phyloP scores from a whole-genome alignment of 30 jellyfish, hydroid and myxozoan genomes.

The Phacellophora camtschatica region DNA sequence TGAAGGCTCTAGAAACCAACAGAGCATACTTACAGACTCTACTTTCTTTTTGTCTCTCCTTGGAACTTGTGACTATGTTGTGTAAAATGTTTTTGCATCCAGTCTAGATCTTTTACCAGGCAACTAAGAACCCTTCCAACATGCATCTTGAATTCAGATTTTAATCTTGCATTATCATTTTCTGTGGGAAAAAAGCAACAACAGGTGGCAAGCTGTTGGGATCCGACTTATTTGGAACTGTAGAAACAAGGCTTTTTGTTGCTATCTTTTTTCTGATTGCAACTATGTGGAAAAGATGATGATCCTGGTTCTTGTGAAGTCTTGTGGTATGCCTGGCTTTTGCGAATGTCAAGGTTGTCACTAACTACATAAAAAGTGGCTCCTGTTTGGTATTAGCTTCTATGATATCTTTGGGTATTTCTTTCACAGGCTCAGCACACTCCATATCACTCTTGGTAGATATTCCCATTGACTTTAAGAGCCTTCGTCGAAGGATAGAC shows the following conservation, averaged over 20 bases:
- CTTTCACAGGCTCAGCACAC: slow-evolving; percentile 10
- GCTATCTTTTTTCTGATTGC: slow-evolving; percentile 12
- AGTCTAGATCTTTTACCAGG: neutral
- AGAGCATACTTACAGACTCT: slow-evolving; percentile 23
- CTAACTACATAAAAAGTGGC: slow-evolving; percentile 28
- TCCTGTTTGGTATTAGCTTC: slow-evolving; percentile 10
- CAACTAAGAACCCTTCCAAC: slow-evolving; percentile 27
- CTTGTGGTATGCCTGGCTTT: slow-evolving; percentile 24
- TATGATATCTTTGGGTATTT: slow-evolving; percentile 3
- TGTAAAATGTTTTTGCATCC: slow-evolving; percentile 18
- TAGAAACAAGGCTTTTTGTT: neutral
- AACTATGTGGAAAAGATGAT: slow-evolving; percentile 34
- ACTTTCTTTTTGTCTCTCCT: slow-evolving; percentile 26
- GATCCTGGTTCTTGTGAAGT: slow-evolving; percentile 24
- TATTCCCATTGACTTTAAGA: slow-evolving; percentile 1
- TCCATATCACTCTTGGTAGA: slow-evolving; percentile 1
- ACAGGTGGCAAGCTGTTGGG: slow-evolving; percentile 36
- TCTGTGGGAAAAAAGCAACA: slow-evolving; percentile 1
- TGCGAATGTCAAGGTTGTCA: slow-evolving; percentile 29
- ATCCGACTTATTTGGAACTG: neutral
- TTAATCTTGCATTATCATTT: slow-evolving; percentile 15
- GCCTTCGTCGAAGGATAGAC: slow-evolving; percentile 21
- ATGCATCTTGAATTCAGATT: slow-evolving; percentile 14
- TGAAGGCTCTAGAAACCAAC: slow-evolving; percentile 20
- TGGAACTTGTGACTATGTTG: slow-evolving; percentile 9